phyloP scores from a whole-genome alignment of 2,113 vertebrate genomes.

The Mastomys natalensis region DNA sequence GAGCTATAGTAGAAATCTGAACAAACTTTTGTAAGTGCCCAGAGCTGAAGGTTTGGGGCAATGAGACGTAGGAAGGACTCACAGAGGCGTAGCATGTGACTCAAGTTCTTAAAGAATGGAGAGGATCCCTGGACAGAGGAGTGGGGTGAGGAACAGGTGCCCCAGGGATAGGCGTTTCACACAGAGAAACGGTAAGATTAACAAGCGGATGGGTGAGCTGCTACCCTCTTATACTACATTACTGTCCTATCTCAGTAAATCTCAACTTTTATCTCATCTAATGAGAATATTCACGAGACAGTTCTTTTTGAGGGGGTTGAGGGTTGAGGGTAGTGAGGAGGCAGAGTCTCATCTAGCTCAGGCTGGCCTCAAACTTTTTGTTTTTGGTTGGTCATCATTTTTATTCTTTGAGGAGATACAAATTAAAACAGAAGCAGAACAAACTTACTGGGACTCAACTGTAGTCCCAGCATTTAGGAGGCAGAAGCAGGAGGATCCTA shows the following conservation, averaged over 20 bases:
- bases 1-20: not conserved
- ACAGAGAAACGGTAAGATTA: not conserved
- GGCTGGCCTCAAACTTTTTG: not conserved
- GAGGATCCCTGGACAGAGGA: slow-evolving; percentile 5
- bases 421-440: not conserved
- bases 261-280: not conserved
- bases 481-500: not conserved
- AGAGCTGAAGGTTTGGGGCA: not conserved
- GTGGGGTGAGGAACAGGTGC: not conserved
- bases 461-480: not conserved
- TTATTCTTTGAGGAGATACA: not conserved
- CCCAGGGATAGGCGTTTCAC: not conserved
- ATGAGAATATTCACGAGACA: not conserved
- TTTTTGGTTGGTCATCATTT: not conserved
- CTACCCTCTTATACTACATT: too few relatives aligned
- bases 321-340: not conserved
- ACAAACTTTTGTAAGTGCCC: not conserved
- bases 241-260: not conserved
- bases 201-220: not conserved
- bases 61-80: not conserved
- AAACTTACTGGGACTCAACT: not conserved
- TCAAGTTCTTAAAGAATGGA: not conserved
- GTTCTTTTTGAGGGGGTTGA: not conserved
- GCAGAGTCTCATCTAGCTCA: not conserved
- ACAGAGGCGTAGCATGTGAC: not conserved